Evolutionary conservation across 23 tunicate species (phyloP).

Genomic region (Botrylloides violaceus): DNA sequence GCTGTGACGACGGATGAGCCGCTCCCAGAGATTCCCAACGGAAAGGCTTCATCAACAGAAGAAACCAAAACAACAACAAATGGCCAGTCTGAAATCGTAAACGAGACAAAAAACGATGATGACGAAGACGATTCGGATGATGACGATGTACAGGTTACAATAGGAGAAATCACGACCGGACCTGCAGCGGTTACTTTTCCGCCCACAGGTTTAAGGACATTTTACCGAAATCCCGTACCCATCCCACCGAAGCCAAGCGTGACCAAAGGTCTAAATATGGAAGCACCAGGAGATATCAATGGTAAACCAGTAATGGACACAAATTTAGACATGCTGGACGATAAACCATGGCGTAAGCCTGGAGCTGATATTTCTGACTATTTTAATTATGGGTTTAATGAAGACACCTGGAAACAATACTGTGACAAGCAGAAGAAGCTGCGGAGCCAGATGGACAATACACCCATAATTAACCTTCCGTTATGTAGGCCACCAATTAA

Average conservation of each 20-base stretch:
- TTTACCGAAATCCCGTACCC: slow-evolving; percentile 78
- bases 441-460: slow-evolving; percentile 24
- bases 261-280: slow-evolving; percentile 74
- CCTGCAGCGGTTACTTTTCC: slow-evolving; percentile 17
- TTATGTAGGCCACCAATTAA: slow-evolving; percentile 10
- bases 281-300: slow-evolving; percentile 89
- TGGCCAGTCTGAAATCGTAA: background rate
- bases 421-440: slow-evolving; percentile 75
- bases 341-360: slow-evolving; percentile 82
- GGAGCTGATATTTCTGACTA: slow-evolving; percentile 95
- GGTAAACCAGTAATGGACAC: slow-evolving; percentile 87
- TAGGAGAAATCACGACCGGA: slow-evolving; percentile 73
- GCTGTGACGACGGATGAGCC: background rate
- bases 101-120: background rate
- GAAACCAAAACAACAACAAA: slow-evolving; percentile 1
- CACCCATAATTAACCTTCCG: background rate
- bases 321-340: slow-evolving; percentile 57
- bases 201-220: slow-evolving; percentile 28
- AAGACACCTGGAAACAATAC: slow-evolving; percentile 89
- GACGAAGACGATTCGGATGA: slow-evolving; percentile 72
- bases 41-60: background rate
- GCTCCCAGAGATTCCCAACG: background rate
- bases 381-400: slow-evolving; percentile 96
- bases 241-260: slow-evolving; percentile 64
- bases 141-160: slow-evolving; percentile 88